Percentiles rank a stretch among this genome's conserved stretches.
phyloP scores from a whole-genome alignment of 1,140 invertebrate species.

The Drepana arcuata region DNA sequence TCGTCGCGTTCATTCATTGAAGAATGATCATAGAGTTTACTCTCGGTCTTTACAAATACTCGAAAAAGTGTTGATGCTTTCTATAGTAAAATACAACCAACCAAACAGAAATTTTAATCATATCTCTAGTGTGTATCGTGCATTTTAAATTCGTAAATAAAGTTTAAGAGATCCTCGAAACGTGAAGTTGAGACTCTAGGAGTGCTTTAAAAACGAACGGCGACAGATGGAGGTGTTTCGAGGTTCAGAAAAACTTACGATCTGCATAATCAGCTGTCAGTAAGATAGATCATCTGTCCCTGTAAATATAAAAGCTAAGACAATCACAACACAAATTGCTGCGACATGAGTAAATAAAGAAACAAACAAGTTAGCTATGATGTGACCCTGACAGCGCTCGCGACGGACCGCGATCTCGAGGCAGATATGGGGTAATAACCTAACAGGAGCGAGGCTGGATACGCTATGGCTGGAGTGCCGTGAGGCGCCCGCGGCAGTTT shows the following conservation, averaged over 20 bases:
- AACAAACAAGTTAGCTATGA: constrained; percentile 37
- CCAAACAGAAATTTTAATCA: constrained; percentile 65
- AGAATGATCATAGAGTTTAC: constrained; percentile 52
- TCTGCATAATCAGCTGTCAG: constrained; percentile 73
- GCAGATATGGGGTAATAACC: constrained; percentile 71
- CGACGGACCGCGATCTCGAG: constrained; percentile 27
- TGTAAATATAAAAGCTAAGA: constrained; percentile 72
- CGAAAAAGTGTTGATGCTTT: constrained; percentile 72
- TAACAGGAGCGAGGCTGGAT: constrained; percentile 46
- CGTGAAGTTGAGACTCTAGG: too few species aligned
- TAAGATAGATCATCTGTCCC: constrained; percentile 72
- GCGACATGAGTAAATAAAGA: constrained; percentile 43
- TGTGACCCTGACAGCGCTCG: constrained; percentile 35
- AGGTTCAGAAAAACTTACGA: constrained; percentile 69
- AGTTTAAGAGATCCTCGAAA: too few species aligned
- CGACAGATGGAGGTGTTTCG: constrained; percentile 62
- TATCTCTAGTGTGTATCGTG: constrained; percentile 53
- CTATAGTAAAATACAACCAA: constrained; percentile 69
- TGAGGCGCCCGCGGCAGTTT: constrained; percentile 38
- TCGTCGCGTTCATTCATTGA: constrained; percentile 39
- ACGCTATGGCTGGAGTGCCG: constrained; percentile 48
- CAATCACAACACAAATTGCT: constrained; percentile 60
- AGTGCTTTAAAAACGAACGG: constrained; percentile 41
- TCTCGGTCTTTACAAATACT: constrained; percentile 60
- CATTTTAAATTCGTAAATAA: too few species aligned